A percentile compares a stretch with the other conserved stretches of the same genome.
Evolutionary conservation across 1,140 invertebrate species (phyloP).

Genomic region (Neodiprion lecontei): DNA sequence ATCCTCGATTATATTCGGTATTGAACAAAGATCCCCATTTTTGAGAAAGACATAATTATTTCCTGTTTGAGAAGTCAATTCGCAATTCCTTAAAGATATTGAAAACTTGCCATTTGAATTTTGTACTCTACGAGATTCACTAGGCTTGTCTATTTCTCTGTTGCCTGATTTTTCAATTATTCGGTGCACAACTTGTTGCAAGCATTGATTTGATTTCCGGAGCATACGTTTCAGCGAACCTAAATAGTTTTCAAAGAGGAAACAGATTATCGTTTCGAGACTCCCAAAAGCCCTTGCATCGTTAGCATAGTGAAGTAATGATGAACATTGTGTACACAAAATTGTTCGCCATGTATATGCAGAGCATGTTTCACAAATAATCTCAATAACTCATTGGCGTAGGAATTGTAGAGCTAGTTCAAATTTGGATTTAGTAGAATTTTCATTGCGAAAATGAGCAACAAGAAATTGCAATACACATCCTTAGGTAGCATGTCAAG

Average conservation of each 20-base stretch:
- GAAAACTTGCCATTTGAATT: neutral
- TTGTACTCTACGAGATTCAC: neutral
- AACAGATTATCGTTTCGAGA: conserved; percentile 17
- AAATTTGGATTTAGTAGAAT: conserved; percentile 12
- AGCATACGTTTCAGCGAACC: conserved; percentile 13
- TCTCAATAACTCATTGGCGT: conserved; percentile 17
- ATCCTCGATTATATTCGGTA: neutral
- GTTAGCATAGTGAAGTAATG: conserved; percentile 19
- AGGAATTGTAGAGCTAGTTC: neutral
- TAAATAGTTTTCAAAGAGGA: conserved; percentile 23
- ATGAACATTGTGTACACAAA: conserved; percentile 20
- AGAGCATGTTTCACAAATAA: conserved; percentile 19
- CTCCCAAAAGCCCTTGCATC: conserved; percentile 13
- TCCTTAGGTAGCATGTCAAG: conserved; percentile 15
- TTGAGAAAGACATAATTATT: neutral
- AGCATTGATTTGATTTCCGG: conserved; percentile 15
- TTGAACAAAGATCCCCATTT: neutral
- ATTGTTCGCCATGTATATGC: conserved; percentile 17
- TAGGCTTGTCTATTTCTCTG: neutral
- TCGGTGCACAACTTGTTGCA: conserved; percentile 17
- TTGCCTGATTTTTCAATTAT: conserved; percentile 11
- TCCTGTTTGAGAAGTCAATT: conserved; percentile 3
- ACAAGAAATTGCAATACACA: conserved; percentile 2
- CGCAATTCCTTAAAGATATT: neutral
- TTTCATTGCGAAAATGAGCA: conserved; percentile 15